Conservation (phyloP, 2,797 vertebrate genomes). For the Aselliscus stoliczkanus region DNA sequence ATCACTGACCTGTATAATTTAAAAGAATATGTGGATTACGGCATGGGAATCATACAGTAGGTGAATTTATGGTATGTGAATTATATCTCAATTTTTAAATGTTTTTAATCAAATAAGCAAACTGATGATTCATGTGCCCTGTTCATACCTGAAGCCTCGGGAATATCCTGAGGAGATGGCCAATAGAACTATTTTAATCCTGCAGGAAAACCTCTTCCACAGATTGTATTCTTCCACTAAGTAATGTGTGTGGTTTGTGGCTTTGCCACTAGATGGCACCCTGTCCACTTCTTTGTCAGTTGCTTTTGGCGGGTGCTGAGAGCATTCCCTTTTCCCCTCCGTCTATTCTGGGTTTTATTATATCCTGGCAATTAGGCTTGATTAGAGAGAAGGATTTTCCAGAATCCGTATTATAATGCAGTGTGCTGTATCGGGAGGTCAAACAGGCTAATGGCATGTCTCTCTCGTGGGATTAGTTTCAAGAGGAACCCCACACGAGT, state of each 20-base stretch:
- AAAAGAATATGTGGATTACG: not conserved
- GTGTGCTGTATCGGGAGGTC: not conserved
- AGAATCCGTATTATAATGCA: not conserved
- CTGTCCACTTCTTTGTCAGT: slow-evolving; percentile 7
- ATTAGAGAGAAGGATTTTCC: not conserved
- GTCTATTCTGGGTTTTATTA: not conserved
- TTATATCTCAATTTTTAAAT: not conserved
- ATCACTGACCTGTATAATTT: not conserved
- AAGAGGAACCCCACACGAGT: not conserved
- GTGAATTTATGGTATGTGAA: not conserved
- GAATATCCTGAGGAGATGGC: not conserved
- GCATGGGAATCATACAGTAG: not conserved
- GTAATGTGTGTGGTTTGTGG: not conserved
- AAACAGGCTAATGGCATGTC: not conserved
- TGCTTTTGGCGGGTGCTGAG: rapidly evolving
- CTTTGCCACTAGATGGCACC: slow-evolving; percentile 75
- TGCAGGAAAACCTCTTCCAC: not conserved
- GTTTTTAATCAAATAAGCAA: not conserved
- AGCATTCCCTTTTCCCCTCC: not conserved
- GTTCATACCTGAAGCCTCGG: not conserved
- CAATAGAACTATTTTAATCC: not conserved
- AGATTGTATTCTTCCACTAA: not conserved
- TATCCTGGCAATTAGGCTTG: not conserved
- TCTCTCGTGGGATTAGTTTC: not conserved
- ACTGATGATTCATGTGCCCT: not conserved